Base-by-base conservation (phyloP, 2,797 vertebrate species). In the Argentina silus region DNA sequence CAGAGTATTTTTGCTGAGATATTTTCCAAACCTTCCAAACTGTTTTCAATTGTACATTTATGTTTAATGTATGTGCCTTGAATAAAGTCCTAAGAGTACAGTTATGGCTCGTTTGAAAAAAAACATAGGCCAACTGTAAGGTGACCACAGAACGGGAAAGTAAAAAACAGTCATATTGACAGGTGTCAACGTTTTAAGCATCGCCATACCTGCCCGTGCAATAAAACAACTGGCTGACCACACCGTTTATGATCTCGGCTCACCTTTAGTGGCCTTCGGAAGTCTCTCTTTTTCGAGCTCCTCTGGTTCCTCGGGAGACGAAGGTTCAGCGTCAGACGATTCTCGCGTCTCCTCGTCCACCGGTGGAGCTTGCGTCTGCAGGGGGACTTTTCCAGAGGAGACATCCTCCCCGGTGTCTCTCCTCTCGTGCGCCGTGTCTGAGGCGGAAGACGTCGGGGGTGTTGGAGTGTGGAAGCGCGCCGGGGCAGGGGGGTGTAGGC, bases 261-360 rank as follows among this genome's bases (percentile, higher is more conserved):
- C 95, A 98, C 98, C 97, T 96, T 96, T 92, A 78, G 87, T 86
- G 45, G 93, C 88, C 87, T 96, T 97, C 83, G 92, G 91, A n/a
- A 95, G 91, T 84, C 93, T 95, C 69, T 94, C 91, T 87, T 96
- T 96, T 88, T 93, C 93, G 86, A 91, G 93, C 74, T 96, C 96
- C 19, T 95, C 94, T 23, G 94, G 92, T 81, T 96, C 96, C 23
- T 90, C 91, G 9, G 95, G 96, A 73, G 97, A 98, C 56, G 96
- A 96, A 68, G 92, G 94, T 84, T 97, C 96, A 67, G 94, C 95
- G 17, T 95, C 95, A 53, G 97, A 95, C 69, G 95, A 97, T 86
- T 94, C 95, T 61, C 90, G 95, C 27, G 92, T 89, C 82, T 98
- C 95, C 83, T 97, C 96, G 73, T 95, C 85, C 77, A 83, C 88